Conservation (phyloP, 2,113 vertebrate genomes). For the Charina bottae region DNA sequence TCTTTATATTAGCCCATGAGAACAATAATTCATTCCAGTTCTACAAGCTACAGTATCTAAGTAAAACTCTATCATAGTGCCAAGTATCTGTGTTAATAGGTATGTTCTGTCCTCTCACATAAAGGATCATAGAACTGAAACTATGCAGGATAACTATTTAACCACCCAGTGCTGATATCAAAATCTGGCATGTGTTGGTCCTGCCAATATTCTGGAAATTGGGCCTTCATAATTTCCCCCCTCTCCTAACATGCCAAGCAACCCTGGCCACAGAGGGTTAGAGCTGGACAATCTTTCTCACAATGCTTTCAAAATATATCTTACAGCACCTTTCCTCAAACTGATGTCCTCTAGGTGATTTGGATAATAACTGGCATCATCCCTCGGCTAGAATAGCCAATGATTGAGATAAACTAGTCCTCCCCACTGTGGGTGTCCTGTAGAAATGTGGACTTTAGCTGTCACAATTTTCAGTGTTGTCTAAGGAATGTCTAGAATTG, state of each 20-base stretch:
- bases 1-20: slow-evolving; percentile 24
- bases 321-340: neutral
- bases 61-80: slow-evolving; percentile 22
- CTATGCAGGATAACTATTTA: neutral
- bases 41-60: slow-evolving; percentile 13
- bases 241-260: neutral
- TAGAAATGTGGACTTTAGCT: neutral
- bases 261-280: accelerated
- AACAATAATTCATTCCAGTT: slow-evolving; percentile 27
- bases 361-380: neutral
- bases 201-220: neutral
- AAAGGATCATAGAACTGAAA: neutral
- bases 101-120: neutral
- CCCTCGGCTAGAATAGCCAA: neutral
- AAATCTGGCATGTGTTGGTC: neutral
- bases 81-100: neutral
- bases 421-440: neutral
- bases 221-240: neutral
- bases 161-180: neutral
- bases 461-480: neutral
- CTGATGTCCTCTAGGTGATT: neutral
- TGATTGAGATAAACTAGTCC: neutral
- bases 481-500: neutral
- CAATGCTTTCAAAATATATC: neutral
- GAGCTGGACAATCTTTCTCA: neutral